These are phyloP conservation scores for Eristalinus sepulchralis DNA, from an alignment of 2,888 invertebrate genomes.

Conservation along the genomic window DNA sequence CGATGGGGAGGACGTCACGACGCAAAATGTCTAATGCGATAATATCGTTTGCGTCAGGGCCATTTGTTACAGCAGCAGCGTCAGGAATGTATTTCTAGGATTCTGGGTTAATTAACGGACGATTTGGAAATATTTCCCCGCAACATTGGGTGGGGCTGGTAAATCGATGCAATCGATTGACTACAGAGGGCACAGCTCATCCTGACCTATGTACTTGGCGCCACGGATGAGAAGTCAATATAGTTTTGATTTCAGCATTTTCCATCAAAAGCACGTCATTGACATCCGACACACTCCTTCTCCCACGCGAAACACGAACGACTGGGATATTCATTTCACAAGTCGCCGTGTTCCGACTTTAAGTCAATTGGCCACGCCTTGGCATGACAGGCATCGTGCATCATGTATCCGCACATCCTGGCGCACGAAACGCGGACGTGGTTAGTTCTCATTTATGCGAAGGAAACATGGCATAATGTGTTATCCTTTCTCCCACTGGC, in stretches of 20 bases:
- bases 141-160: neutral
- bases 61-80: slow-evolving; percentile 57
- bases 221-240: neutral
- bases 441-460: slow-evolving; percentile 7
- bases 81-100: slow-evolving; percentile 49
- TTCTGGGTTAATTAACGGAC: slow-evolving; percentile 63
- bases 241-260: no score
- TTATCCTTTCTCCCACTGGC: slow-evolving; percentile 5
- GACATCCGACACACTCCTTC: neutral
- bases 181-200: slow-evolving; percentile 1
- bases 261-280: neutral
- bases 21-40: slow-evolving; percentile 52
- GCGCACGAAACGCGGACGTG: neutral
- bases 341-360: neutral
- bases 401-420: neutral
- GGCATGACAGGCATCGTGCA: neutral
- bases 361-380: neutral
- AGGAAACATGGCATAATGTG: neutral
- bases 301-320: neutral
- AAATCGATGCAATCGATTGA: slow-evolving; percentile 61
- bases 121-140: slow-evolving; percentile 37
- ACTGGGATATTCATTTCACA: neutral
- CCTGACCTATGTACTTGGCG: slow-evolving; percentile 59
- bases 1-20: neutral
- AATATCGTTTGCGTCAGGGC: slow-evolving; percentile 28